Evolutionary conservation across 2,113 vertebrate species (phyloP).

Genomic region (Fukomys damarensis): DNA sequence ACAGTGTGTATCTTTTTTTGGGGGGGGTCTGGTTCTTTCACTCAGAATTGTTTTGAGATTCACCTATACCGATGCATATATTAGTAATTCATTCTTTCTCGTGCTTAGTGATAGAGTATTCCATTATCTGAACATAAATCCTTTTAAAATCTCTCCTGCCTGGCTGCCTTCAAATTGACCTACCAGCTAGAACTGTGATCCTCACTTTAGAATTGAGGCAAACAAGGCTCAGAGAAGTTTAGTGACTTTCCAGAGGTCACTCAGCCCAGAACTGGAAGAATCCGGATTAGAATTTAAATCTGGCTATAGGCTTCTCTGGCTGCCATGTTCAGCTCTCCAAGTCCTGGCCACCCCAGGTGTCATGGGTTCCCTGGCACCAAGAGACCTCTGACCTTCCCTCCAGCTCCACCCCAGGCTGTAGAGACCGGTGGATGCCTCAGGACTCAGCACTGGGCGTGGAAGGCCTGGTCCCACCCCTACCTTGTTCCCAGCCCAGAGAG

Average conservation of each 20-base stretch:
- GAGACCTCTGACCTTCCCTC: not conserved
- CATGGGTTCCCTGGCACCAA: not conserved
- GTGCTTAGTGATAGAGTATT: not conserved
- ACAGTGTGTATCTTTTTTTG: not conserved
- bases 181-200: not conserved
- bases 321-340: not conserved
- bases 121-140: not conserved
- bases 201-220: not conserved
- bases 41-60: not conserved
- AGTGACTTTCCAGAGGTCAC: not conserved
- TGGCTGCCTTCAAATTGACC: no score
- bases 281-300: not conserved
- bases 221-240: rapidly evolving
- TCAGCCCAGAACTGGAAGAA: rapidly evolving
- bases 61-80: not conserved
- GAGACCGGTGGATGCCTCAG: no score
- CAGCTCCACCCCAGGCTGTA: not conserved
- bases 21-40: not conserved
- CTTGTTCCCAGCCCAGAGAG: no score
- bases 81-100: not conserved
- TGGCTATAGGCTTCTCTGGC: not conserved
- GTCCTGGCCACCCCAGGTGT: not conserved
- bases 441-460: no score
- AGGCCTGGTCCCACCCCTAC: no score
- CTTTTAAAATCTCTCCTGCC: not conserved